Conservation (phyloP, 2,888 invertebrate species). For the Caenorhabditis angaria region DNA sequence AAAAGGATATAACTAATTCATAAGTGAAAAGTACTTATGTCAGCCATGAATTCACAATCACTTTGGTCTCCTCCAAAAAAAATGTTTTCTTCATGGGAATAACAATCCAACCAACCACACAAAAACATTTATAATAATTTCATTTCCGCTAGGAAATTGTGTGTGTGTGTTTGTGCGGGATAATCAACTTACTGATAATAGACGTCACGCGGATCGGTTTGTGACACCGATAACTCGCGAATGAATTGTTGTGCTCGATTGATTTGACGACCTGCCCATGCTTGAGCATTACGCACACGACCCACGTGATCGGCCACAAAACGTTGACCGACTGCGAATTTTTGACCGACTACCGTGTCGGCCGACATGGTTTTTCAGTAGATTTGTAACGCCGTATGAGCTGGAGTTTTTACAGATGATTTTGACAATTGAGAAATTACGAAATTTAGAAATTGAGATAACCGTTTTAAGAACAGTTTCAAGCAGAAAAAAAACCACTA, state of each 20-base stretch:
- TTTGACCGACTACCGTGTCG: slow-evolving; percentile 35
- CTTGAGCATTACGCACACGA: slow-evolving; percentile 47
- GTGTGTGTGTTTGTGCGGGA: background rate
- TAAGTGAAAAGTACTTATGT: background rate
- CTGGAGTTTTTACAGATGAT: too few relatives aligned
- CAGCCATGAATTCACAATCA: too few relatives aligned
- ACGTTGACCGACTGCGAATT: slow-evolving; percentile 38
- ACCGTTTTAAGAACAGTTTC: too few relatives aligned
- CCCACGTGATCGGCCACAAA: slow-evolving; percentile 45
- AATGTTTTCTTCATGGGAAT: too few relatives aligned
- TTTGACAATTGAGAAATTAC: too few relatives aligned
- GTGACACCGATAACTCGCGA: slow-evolving; percentile 58
- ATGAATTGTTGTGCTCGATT: slow-evolving; percentile 65
- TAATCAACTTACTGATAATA: slow-evolving; percentile 45
- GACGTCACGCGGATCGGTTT: slow-evolving; percentile 44
- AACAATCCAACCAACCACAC: background rate
- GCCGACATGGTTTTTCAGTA: slow-evolving; percentile 29
- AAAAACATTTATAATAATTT: background rate
- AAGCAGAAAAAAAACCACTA: too few relatives aligned
- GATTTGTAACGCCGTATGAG: too few relatives aligned
- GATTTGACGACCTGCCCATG: slow-evolving; percentile 68
- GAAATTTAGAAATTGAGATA: too few relatives aligned
- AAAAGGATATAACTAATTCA: background rate
- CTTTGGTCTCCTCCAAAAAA: too few relatives aligned
- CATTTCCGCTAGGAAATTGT: background rate